phyloP scores from a whole-genome alignment of 2,797 vertebrate genomes.

The Lagodon rhomboides region DNA sequence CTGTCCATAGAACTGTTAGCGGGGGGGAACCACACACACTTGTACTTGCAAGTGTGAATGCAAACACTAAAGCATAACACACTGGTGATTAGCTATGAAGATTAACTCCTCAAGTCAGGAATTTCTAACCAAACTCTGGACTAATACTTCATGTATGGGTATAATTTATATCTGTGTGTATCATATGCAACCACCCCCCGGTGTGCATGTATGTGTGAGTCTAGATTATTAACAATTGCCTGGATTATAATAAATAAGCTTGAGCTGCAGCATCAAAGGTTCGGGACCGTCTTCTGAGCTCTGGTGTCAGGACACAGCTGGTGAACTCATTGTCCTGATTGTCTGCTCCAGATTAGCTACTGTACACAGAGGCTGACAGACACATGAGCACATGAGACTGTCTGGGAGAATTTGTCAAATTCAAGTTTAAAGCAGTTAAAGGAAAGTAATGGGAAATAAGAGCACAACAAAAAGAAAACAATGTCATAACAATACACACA shows the following conservation, averaged over 20 bases:
- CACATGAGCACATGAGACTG: constrained; percentile 23
- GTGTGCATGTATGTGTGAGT: neutral
- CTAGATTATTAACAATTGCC: constrained; percentile 22
- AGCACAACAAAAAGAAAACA: neutral
- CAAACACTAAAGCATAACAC: neutral
- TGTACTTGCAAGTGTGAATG: neutral
- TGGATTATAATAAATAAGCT: constrained; percentile 16
- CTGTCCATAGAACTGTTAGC: constrained; percentile 17
- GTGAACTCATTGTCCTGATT: constrained; percentile 9
- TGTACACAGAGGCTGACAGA: neutral
- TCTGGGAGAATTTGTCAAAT: constrained; percentile 9
- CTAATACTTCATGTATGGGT: neutral
- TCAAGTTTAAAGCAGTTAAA: neutral
- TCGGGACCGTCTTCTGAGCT: neutral
- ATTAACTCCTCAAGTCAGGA: constrained; percentile 20
- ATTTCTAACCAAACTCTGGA: constrained; percentile 15
- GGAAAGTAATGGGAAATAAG: neutral
- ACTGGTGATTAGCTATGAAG: constrained; percentile 14
- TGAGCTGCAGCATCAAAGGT: constrained; percentile 20
- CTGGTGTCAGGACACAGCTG: neutral
- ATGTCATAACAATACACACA: too few species aligned
- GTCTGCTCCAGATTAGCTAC: constrained; percentile 27
- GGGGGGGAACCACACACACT: constrained; percentile 16
- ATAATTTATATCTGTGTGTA: neutral
- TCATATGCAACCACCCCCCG: neutral